These are phyloP conservation scores for Stenodera caucasica DNA, from an alignment of 2,888 invertebrate species.

Conservation along the genomic window DNA sequence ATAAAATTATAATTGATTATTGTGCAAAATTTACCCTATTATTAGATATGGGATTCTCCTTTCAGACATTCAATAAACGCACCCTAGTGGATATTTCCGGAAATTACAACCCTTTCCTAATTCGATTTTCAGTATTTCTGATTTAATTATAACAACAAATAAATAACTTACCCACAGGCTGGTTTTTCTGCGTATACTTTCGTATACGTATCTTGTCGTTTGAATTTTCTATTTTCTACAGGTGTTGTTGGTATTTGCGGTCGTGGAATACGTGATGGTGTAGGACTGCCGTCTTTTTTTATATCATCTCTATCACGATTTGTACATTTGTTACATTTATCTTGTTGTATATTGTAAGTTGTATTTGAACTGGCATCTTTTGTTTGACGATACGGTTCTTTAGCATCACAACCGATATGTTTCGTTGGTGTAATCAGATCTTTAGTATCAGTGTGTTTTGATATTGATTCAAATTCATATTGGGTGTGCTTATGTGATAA, in stretches of 20 bases:
- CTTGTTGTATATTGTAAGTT: slow-evolving; percentile 3
- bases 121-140: too few relatives aligned
- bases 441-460: slow-evolving; percentile 49
- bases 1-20: background rate
- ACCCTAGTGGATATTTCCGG: background rate
- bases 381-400: slow-evolving; percentile 34
- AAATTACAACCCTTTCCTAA: background rate
- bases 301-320: slow-evolving; percentile 42
- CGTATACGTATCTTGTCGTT: slow-evolving; percentile 55
- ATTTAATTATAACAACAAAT: background rate
- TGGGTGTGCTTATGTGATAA: slow-evolving; percentile 45
- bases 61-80: background rate
- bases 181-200: slow-evolving; percentile 44
- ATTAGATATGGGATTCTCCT: background rate
- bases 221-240: slow-evolving; percentile 51
- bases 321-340: slow-evolving; percentile 42
- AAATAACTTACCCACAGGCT: background rate
- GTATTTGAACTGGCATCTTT: slow-evolving; percentile 42
- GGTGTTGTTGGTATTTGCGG: slow-evolving; percentile 49
- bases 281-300: slow-evolving; percentile 41
- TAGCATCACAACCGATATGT: slow-evolving; percentile 42
- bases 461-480: slow-evolving; percentile 38
- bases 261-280: slow-evolving; percentile 51
- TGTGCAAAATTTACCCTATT: background rate
- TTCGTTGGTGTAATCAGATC: slow-evolving; percentile 41